Evolutionary conservation across 1,140 invertebrate species (phyloP), one percentile per base, ranked within the genome.

Genomic region (Carposina sasakii): DNA sequence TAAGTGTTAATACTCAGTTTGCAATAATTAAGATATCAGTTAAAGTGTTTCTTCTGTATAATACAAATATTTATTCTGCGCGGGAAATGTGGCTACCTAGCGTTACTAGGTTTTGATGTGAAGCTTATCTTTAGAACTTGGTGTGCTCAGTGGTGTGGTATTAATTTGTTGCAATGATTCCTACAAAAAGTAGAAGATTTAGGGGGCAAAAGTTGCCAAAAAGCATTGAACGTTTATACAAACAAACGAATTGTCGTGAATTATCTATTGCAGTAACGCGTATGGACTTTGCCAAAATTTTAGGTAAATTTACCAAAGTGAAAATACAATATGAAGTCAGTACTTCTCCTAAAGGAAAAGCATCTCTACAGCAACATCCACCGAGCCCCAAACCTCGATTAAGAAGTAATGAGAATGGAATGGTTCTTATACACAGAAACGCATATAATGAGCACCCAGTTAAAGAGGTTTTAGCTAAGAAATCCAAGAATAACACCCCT

Each of bases 71-170:
- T 67, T 75, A 49, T 49, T 55, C 60, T 81, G 81, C 77, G 82
- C 82, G 82, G 82, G 82, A 85, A 85, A 85, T 82, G 81, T 85
- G 71, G 65, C 65, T 65, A 63, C 61, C 57, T 67, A n/a, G n/a
- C n/a, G n/a, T n/a, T n/a, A n/a, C n/a, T n/a, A n/a, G n/a, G n/a
- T n/a, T n/a, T n/a, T n/a, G n/a, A n/a, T n/a, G n/a, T n/a, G n/a
- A n/a, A n/a, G n/a, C n/a, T n/a, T n/a, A n/a, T n/a, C n/a, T n/a
- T n/a, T 28, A 28, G 24, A 6, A 6, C 24, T 28, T 37, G 28
- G 28, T 10, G 12, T 30, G 2, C 12, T 13, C 28, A 30, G 15
- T 2, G 28, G 28, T 30, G 12, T 30, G 12, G 1, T 10, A 30
- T 30, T 30, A n/a, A 8, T n/a, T 8, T 30, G 28, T 30, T 16